A percentile compares a stretch with the other conserved stretches of the same genome.
These are phyloP conservation scores for Acrocera orbiculus DNA, from an alignment of 2,888 invertebrate genomes.

Conservation along the genomic window DNA sequence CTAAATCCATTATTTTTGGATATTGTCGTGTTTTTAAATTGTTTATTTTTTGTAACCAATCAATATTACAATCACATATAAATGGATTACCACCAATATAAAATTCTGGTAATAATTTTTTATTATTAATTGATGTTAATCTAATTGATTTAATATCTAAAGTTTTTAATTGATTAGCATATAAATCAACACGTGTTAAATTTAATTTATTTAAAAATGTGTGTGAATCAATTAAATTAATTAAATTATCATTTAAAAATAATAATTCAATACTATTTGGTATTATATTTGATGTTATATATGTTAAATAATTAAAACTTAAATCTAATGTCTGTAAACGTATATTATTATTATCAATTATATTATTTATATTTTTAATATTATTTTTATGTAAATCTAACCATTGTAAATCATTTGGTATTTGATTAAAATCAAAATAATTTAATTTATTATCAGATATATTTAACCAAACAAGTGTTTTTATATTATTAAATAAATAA, in stretches of 20 bases:
- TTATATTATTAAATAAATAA: constrained; percentile 66
- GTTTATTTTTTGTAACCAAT: constrained; percentile 86
- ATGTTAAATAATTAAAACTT: constrained; percentile 74
- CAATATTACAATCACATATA: constrained; percentile 88
- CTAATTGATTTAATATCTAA: constrained; percentile 79
- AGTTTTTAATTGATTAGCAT: constrained; percentile 78
- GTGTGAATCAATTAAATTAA: constrained; percentile 69
- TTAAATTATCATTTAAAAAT: constrained; percentile 77
- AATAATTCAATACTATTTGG: constrained; percentile 72
- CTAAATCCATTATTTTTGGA: constrained; percentile 79
- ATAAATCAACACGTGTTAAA: constrained; percentile 77
- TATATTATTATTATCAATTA: constrained; percentile 49
- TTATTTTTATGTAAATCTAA: constrained; percentile 78
- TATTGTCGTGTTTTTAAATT: constrained; percentile 69
- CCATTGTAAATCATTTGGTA: constrained; percentile 71
- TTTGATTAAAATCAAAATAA: constrained; percentile 73
- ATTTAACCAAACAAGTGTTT: constrained; percentile 72
- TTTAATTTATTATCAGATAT: constrained; percentile 78
- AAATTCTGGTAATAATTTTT: constrained; percentile 66
- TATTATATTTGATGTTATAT: constrained; percentile 55
- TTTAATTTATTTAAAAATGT: constrained; percentile 79
- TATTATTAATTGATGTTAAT: constrained; percentile 57
- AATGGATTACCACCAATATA: constrained; percentile 89
- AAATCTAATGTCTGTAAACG: constrained; percentile 69
- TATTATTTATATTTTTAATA: constrained; percentile 57